These are phyloP conservation scores for Drosophila repleta DNA, from an alignment of 1,140 invertebrate species.

Conservation along the genomic window DNA sequence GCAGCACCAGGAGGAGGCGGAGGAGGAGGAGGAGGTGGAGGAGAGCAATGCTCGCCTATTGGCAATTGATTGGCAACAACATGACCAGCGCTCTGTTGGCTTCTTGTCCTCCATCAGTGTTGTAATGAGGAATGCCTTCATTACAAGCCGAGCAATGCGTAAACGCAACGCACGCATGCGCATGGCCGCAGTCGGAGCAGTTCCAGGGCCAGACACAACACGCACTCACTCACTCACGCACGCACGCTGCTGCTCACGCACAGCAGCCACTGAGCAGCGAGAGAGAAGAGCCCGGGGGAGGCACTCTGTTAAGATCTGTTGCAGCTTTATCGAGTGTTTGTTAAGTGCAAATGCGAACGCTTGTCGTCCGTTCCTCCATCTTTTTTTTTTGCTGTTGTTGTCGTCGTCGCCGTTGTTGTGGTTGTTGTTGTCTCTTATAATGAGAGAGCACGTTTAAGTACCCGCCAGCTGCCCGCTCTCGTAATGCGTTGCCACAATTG, in stretches of 20 bases:
- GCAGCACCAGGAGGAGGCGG: constrained; percentile 43
- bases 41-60: constrained; percentile 42
- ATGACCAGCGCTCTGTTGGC: constrained; percentile 71
- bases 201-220: constrained; percentile 21
- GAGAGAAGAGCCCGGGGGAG: neutral
- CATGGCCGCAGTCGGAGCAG: constrained; percentile 39
- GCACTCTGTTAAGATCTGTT: constrained; percentile 32
- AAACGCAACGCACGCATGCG: constrained; percentile 76
- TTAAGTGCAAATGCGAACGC: constrained; percentile 71
- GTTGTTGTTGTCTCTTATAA: constrained; percentile 23
- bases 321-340: constrained; percentile 65
- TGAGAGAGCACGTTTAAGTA: constrained; percentile 35
- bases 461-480: neutral
- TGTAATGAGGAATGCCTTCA: constrained; percentile 78
- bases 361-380: constrained; percentile 23
- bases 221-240: constrained; percentile 52
- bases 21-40: constrained; percentile 32
- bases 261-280: neutral
- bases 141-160: constrained; percentile 72
- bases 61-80: constrained; percentile 76
- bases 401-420: constrained; percentile 7
- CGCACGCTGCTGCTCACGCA: constrained; percentile 37
- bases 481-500: constrained; percentile 71
- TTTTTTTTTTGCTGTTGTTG: constrained; percentile 8
- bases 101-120: constrained; percentile 38